A percentile compares a stretch with the other conserved stretches of the same genome.
Evolutionary conservation across 2,888 invertebrate species (phyloP).

Genomic region (Pseudococcus longispinus): DNA sequence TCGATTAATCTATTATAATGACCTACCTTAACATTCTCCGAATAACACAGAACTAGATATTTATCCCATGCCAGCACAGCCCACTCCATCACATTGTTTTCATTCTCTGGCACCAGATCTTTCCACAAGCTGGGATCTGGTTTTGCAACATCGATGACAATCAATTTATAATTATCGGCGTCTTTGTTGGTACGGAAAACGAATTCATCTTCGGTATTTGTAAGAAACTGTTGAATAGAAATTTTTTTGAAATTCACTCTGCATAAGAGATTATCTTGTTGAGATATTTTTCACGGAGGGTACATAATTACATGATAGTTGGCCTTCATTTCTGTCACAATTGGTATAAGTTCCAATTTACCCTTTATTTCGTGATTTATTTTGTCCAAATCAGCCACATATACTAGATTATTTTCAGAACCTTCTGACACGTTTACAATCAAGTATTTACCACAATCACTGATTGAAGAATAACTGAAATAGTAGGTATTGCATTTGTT

Average conservation of each 20-base stretch:
- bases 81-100: constrained; percentile 76
- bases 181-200: too few relatives aligned
- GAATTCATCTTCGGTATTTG: constrained; percentile 75
- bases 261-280: too few relatives aligned
- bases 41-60: too few relatives aligned
- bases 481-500: constrained; percentile 5
- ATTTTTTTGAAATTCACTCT: constrained; percentile 51
- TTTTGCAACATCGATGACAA: constrained; percentile 80
- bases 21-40: too few relatives aligned
- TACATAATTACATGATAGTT: constrained; percentile 86
- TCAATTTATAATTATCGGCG: constrained; percentile 88
- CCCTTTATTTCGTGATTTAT: constrained; percentile 70
- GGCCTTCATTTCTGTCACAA: constrained; percentile 89
- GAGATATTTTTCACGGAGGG: too few relatives aligned
- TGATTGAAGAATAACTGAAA: constrained; percentile 80
- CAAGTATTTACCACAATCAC: constrained; percentile 90
- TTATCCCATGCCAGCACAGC: constrained; percentile 63
- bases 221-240: constrained; percentile 76
- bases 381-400: constrained; percentile 76
- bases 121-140: constrained; percentile 66
- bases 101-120: too few relatives aligned
- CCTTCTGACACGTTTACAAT: constrained; percentile 83
- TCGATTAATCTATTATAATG: too few relatives aligned
- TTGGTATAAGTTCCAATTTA: constrained; percentile 74
- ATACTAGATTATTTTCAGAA: constrained; percentile 90